Conservation (phyloP, 2,113 vertebrate genomes). For the Tenebrosternarchus preto region DNA sequence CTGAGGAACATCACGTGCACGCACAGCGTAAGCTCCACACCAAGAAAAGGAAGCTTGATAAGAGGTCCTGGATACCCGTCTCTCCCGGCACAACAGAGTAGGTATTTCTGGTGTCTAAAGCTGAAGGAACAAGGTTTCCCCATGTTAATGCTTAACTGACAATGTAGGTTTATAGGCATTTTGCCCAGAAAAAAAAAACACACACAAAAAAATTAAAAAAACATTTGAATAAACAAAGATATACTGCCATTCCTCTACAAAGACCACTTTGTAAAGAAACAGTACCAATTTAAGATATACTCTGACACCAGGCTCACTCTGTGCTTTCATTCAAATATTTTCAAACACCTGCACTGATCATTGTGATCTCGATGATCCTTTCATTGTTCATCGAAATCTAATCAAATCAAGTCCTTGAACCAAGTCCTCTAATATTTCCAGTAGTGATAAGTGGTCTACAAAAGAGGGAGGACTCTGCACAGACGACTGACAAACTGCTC, state of each 20-base stretch:
- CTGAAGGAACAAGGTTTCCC: not conserved
- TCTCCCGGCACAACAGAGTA: conserved; percentile 20
- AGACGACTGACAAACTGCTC: no score
- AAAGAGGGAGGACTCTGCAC: not conserved
- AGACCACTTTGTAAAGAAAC: not conserved
- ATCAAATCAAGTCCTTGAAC: not conserved
- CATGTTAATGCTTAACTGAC: not conserved
- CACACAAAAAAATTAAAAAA: no score
- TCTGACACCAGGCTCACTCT: not conserved
- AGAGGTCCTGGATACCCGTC: conserved; percentile 6
- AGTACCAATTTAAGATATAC: not conserved
- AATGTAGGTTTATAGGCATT: not conserved
- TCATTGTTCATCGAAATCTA: not conserved
- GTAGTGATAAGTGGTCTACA: not conserved
- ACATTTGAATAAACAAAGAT: not conserved
- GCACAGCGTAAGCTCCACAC: conserved; percentile 22
- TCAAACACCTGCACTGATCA: not conserved
- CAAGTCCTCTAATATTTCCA: not conserved
- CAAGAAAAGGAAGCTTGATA: not conserved
- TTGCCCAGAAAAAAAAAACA: not conserved
- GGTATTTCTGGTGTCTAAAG: conserved; percentile 15
- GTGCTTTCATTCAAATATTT: not conserved
- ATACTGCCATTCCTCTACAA: not conserved
- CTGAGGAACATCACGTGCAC: not conserved
- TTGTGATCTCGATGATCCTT: not conserved